Percentiles rank a stretch among this genome's conserved stretches.
Evolutionary conservation across 2,797 vertebrate genomes (phyloP).

Genomic region (Rhincodon typus): DNA sequence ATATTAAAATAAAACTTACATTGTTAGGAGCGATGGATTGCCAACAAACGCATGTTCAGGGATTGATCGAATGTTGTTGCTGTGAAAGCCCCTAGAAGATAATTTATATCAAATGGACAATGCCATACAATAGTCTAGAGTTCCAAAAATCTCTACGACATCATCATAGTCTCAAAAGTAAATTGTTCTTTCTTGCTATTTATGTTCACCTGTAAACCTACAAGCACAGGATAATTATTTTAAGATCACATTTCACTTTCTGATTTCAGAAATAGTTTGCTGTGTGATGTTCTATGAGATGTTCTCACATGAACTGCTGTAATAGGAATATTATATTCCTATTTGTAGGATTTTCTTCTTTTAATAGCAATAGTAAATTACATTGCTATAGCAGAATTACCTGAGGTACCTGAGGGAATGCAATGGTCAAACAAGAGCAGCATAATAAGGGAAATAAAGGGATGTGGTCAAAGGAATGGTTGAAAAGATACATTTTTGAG

Average conservation of each 20-base stretch:
- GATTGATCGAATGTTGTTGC: conserved; percentile 86
- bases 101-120: neutral
- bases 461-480: neutral
- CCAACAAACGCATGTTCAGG: conserved; percentile 82
- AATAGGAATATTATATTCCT: neutral
- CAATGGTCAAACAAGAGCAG: neutral
- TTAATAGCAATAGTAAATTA: neutral
- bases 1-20: conserved; percentile 63
- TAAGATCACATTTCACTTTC: neutral
- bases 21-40: conserved; percentile 82
- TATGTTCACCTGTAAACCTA: neutral
- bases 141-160: neutral
- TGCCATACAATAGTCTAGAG: neutral
- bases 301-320: neutral
- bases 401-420: too few relatives aligned
- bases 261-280: neutral
- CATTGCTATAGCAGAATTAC: neutral
- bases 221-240: neutral
- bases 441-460: neutral
- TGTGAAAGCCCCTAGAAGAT: conserved; percentile 79
- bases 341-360: neutral
- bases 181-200: neutral
- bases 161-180: neutral
- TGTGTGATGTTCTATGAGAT: neutral
- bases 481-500: neutral